phyloP scores from a whole-genome alignment of 2,113 vertebrate species.

The Neotragus pygmaeus region DNA sequence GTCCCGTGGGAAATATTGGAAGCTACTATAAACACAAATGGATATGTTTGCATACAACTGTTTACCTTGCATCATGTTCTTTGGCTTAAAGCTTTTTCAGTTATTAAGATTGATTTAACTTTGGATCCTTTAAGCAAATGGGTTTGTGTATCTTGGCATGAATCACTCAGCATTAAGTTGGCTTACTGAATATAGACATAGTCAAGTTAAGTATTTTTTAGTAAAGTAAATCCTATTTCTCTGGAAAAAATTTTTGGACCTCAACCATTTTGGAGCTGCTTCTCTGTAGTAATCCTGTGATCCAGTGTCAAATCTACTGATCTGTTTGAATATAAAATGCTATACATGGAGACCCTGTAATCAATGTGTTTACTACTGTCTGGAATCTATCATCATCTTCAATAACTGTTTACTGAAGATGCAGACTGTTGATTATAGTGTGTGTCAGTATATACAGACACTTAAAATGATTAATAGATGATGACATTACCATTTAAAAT shows the following conservation, averaged over 20 bases:
- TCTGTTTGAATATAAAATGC: background rate
- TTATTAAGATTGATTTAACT: background rate
- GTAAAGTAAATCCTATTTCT: background rate
- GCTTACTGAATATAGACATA: slow-evolving; percentile 19
- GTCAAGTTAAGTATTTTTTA: background rate
- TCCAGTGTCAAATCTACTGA: background rate
- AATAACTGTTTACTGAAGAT: background rate
- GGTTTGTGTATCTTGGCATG: background rate
- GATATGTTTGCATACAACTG: background rate
- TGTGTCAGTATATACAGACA: background rate
- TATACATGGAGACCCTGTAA: background rate
- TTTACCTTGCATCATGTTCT: background rate
- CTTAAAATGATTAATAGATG: background rate
- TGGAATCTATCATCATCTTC: background rate
- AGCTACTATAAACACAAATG: background rate
- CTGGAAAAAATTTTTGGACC: background rate
- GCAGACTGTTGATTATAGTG: background rate
- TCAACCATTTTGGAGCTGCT: background rate
- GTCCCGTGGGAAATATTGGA: background rate
- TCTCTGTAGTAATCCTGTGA: background rate
- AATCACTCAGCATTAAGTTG: background rate
- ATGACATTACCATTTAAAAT: background rate
- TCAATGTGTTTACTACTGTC: background rate
- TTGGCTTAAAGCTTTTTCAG: background rate
- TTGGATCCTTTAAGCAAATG: slow-evolving; percentile 11